Base-by-base conservation (phyloP, 2,888 invertebrate genomes). In the Endomychus coccineus region DNA sequence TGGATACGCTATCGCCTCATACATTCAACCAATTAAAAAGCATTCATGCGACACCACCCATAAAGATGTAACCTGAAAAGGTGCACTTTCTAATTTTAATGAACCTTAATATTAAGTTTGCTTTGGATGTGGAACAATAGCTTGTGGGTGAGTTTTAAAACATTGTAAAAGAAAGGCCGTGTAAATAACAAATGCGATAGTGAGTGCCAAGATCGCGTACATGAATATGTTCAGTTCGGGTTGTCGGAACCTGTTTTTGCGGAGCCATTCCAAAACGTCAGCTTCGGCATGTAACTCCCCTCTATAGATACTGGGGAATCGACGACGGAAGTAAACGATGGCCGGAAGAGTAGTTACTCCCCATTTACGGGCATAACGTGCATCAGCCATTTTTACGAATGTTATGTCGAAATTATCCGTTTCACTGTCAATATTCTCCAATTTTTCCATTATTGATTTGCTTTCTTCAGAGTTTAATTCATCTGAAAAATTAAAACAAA, bases 391-490 rank as follows among this genome's bases (percentile, higher is more conserved):
- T 68, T 92, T 91, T 0, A 92, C 91, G 62, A 94, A 91, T 2
- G 90, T 89, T 45, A 94, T 91, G 57, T 92, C 91, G 57, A 94
- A 73, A 64, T 89, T 89, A 59, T 92, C 91, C 0, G 90, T 90
- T 67, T 95, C 94, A 51, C 89, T 88, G 58, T 96, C 95, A 50
- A 95, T 94, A 50, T 86, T 88, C 61, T 95, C 95, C 42, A 95
- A 66, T 59, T 86, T 86, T 43, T 85, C 83, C 50, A 88, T 67
- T 0, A 91, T 87, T n/a, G 78, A 74, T 30, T 78, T 75, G 63
- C 92, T 91, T 50, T 88, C 87, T 21, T 78, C 74, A 42, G 78
- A 76, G 49, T 86, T 80, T 45, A 81, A 76, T 56, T 90, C 88
- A 65, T 89, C 90, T 90, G 51, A 3, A 67, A 64, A 6, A n/a